Conservation (phyloP, 2,797 vertebrate genomes). For the Falco rusticolus region DNA sequence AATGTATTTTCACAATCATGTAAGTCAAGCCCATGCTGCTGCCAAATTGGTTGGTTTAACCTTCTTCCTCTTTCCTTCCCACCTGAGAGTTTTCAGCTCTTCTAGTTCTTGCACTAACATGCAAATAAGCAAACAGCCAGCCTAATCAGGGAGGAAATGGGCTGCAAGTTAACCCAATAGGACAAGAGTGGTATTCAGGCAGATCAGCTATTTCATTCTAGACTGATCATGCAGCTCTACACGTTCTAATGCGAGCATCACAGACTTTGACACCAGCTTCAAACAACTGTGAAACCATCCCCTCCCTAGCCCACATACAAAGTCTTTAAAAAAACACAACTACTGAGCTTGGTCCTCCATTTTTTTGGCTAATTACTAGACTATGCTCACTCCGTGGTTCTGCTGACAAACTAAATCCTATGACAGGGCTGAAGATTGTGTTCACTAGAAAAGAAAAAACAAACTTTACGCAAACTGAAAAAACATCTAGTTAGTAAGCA, state of each 20-base stretch:
- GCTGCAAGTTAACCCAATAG: background rate
- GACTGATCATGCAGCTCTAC: background rate
- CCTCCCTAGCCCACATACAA: background rate
- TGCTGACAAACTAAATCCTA: background rate
- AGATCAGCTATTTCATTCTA: background rate
- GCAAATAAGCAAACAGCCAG: background rate
- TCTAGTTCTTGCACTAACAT: background rate
- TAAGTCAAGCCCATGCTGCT: background rate
- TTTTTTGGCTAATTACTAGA: background rate
- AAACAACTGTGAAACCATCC: background rate
- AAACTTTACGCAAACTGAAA: background rate
- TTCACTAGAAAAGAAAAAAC: background rate
- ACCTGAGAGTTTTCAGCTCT: background rate
- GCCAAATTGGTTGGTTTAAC: background rate
- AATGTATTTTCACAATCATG: background rate
- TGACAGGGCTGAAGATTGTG: background rate
- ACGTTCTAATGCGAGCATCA: background rate
- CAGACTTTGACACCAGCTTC: background rate
- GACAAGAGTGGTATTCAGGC: background rate
- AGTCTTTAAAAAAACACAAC: background rate
- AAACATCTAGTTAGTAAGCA: background rate
- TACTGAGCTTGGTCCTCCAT: background rate
- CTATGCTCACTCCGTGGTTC: rapidly evolving
- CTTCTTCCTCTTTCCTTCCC: background rate
- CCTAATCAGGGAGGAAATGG: background rate